Base-by-base conservation (phyloP, 1,140 invertebrate species). In the Eumeta japonica region DNA sequence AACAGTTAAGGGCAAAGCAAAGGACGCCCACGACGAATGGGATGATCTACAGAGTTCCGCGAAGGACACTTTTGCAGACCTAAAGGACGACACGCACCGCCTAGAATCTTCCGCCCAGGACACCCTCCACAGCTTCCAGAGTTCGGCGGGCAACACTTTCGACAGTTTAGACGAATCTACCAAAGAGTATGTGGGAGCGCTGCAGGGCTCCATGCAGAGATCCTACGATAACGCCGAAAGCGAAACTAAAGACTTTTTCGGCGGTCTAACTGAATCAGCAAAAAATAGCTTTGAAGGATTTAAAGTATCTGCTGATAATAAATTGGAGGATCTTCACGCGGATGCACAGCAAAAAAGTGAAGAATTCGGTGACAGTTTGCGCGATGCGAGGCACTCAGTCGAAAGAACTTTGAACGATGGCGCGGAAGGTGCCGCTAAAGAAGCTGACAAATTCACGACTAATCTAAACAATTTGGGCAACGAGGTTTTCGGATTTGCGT, bases 81-180 rank as follows among this genome's bases (percentile, higher is more conserved):
- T 68, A 14, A 55, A 45, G 20, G 64, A 71, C 30, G 65, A 71
- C 29, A 50, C 59, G 9, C 53, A 61, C 34, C 56, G 64, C 15
- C 38, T 63, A 28, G 68, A 62, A 41, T 65, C 43, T 37, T 71
- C 64, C 3, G 56, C 64, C 1, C 66, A 71, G 38, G 66, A 74
- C 28, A 74, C 66, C 5, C 16, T 74, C 16, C 64, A 59, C 36
- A 71, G 66, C 38, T 67, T 74, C 44, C 68, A 74, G 34, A 74
- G 68, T 46, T 74, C 68, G 4, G 66, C 68, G 2, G 66, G 66
- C 0, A 64, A 74, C 37, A 74, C 68, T 9, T 74, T 74, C 19
- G 68, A 71, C 33, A 74, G 68, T 37, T 50, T 74, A 20, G 68
- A 71, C 13, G 63, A 74, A 41, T 71, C 65, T 1, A 56, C 57